Percentiles rank a stretch among this genome's conserved stretches.
phyloP scores from a whole-genome alignment of 1,140 invertebrate species.

The Galleria mellonella region DNA sequence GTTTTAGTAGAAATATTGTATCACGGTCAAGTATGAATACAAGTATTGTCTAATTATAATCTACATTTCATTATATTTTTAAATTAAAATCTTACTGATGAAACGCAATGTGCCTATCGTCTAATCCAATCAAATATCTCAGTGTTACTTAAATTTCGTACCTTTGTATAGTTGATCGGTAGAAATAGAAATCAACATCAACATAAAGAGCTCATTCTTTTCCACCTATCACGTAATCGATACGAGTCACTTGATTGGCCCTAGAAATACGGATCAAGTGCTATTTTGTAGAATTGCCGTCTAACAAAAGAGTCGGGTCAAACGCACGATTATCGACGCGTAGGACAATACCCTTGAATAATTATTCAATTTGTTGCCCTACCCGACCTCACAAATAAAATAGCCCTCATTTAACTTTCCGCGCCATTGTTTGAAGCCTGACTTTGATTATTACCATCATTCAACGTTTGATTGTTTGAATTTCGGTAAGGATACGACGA shows the following conservation, averaged over 20 bases:
- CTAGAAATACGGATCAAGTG: too few species aligned
- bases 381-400: conserved; percentile 28
- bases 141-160: neutral
- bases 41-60: too few species aligned
- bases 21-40: too few species aligned
- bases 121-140: neutral
- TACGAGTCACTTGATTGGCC: too few species aligned
- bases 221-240: neutral
- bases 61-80: too few species aligned
- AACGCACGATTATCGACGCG: conserved; percentile 24
- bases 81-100: too few species aligned
- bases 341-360: conserved; percentile 34
- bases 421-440: conserved; percentile 23
- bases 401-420: conserved; percentile 39
- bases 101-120: too few species aligned
- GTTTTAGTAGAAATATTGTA: too few species aligned
- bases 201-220: neutral
- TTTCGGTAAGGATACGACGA: neutral
- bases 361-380: conserved; percentile 50
- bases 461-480: conserved; percentile 26
- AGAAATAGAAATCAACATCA: neutral
- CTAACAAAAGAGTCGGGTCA: neutral
- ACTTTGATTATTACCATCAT: conserved; percentile 16
- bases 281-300: too few species aligned
- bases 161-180: neutral